A percentile compares a stretch with the other conserved stretches of the same genome.
Conservation (phyloP, 2,113 vertebrate genomes). For the Maccullochella peelii region DNA sequence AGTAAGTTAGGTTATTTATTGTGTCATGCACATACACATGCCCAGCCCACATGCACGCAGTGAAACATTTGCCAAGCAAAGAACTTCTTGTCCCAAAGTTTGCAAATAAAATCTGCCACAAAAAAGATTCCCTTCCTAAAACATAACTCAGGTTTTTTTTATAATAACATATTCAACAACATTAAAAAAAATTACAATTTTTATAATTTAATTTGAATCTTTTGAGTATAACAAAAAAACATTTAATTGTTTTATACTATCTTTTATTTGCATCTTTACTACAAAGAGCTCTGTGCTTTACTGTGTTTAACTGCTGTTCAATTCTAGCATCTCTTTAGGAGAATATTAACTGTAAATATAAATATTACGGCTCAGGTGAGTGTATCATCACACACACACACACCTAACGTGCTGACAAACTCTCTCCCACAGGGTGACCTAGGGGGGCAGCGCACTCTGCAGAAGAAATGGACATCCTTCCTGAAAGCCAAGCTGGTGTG, state of each 20-base stretch:
- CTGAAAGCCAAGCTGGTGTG: conserved; percentile 96
- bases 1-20: neutral
- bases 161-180: no score
- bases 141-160: neutral
- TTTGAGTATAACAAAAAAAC: no score
- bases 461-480: conserved; percentile 99
- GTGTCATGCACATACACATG: neutral
- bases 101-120: neutral
- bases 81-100: neutral
- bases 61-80: neutral
- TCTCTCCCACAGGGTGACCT: conserved; percentile 88
- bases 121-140: no score
- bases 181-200: no score
- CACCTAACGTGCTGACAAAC: neutral
- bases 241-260: no score
- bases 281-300: neutral
- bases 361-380: no score
- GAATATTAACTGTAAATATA: neutral
- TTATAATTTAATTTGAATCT: no score
- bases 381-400: neutral
- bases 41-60: neutral
- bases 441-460: conserved; percentile 93
- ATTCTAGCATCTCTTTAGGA: neutral
- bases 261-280: neutral
- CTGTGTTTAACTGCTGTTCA: neutral